Evolutionary conservation across 2,888 invertebrate genomes (phyloP).

Genomic region (Ochropacha duplaris): DNA sequence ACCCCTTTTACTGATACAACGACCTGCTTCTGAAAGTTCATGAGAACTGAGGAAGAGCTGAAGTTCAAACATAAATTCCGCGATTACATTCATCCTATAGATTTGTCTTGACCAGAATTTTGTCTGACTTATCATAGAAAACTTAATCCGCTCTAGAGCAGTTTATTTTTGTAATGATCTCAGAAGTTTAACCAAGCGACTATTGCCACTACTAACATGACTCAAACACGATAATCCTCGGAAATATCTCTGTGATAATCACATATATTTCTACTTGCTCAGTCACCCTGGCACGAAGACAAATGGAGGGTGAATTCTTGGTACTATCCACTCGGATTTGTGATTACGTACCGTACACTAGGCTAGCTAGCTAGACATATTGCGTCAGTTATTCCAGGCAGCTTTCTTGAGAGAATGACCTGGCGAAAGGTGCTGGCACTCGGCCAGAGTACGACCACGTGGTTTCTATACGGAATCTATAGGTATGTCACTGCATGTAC

Average conservation of each 20-base stretch:
- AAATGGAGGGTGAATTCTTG: slow-evolving; percentile 7
- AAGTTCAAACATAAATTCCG: background rate
- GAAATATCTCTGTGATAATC: background rate
- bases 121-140: background rate
- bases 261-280: slow-evolving; percentile 3
- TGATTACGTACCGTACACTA: slow-evolving; percentile 25
- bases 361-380: slow-evolving; percentile 21
- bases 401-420: slow-evolving; percentile 61
- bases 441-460: slow-evolving; percentile 36
- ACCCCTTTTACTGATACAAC: background rate
- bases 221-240: background rate
- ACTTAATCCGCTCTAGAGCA: too few species aligned
- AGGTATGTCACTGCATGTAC: slow-evolving; percentile 20
- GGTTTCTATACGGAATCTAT: slow-evolving; percentile 23
- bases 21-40: background rate
- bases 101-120: too few species aligned
- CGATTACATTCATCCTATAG: background rate
- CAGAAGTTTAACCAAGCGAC: background rate
- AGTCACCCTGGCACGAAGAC: slow-evolving; percentile 11
- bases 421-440: slow-evolving; percentile 61
- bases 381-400: slow-evolving; percentile 49
- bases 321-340: slow-evolving; percentile 29
- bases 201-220: background rate
- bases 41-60: background rate
- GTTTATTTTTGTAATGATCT: background rate